These are phyloP conservation scores for Actias luna DNA, from an alignment of 2,888 invertebrate genomes.

Conservation along the genomic window DNA sequence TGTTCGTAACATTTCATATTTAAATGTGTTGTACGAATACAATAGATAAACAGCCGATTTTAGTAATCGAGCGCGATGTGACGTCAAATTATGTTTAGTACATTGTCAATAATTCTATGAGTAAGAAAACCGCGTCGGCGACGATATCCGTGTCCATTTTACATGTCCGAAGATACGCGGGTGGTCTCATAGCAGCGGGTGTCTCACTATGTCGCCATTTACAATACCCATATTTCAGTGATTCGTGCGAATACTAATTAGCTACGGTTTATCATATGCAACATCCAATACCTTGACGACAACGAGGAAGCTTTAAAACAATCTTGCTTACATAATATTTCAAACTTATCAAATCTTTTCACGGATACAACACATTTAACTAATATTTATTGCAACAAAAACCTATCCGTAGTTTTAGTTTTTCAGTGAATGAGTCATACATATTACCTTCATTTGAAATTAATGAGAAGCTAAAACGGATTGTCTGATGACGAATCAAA, in stretches of 20 bases:
- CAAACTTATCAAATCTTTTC: conserved; percentile 6
- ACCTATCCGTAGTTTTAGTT: background rate
- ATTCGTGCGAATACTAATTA: conserved; percentile 73
- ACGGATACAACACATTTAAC: background rate
- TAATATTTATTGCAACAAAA: background rate
- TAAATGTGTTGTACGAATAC: too few species aligned
- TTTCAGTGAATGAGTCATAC: background rate
- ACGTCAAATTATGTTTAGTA: background rate
- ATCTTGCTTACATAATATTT: conserved; percentile 47
- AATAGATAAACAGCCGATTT: background rate
- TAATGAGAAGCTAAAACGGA: conserved; percentile 34
- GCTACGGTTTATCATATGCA: conserved; percentile 57
- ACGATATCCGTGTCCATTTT: conserved; percentile 35
- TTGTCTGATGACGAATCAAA: conserved; percentile 65
- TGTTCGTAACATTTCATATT: background rate
- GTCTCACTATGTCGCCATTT: conserved; percentile 52
- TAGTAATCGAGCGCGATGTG: background rate
- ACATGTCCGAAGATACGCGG: conserved; percentile 51
- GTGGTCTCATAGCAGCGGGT: conserved; percentile 72
- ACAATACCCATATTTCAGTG: conserved; percentile 74
- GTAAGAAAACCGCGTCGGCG: conserved; percentile 30
- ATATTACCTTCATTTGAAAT: background rate
- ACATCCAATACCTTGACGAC: conserved; percentile 59
- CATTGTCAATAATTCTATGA: conserved; percentile 20
- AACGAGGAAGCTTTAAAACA: conserved; percentile 66